These are phyloP conservation scores for Priocnemis perturbator DNA, from an alignment of 2,888 invertebrate genomes.

Conservation along the genomic window DNA sequence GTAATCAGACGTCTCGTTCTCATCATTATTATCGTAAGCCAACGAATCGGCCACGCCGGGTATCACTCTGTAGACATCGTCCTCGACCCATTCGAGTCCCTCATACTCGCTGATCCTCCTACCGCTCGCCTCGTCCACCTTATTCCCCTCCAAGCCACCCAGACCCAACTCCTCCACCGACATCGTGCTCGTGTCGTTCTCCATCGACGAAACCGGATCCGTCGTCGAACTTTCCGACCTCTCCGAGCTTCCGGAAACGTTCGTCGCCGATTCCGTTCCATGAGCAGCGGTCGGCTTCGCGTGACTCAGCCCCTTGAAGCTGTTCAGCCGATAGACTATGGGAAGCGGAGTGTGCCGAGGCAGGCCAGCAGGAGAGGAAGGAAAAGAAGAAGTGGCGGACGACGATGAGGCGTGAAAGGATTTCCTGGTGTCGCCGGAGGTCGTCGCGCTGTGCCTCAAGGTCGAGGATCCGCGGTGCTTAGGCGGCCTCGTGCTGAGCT, in stretches of 20 bases:
- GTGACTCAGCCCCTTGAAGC: constrained; percentile 19
- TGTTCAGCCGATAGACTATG: constrained; percentile 45
- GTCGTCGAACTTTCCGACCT: no score
- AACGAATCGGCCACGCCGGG: constrained; percentile 63
- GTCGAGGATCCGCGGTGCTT: constrained; percentile 29
- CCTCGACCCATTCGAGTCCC: constrained; percentile 71
- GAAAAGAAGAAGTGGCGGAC: constrained; percentile 23
- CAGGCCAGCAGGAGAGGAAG: constrained; percentile 33
- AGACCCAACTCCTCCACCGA: neutral
- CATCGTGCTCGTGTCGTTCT: neutral
- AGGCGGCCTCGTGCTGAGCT: constrained; percentile 10
- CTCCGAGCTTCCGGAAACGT: no score
- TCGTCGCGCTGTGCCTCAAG: constrained; percentile 35
- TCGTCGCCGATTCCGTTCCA: neutral
- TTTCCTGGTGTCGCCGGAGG: constrained; percentile 31
- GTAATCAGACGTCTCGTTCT: constrained; percentile 57
- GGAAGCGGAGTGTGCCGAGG: constrained; percentile 45
- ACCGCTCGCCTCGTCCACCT: neutral
- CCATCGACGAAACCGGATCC: no score
- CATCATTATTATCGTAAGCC: constrained; percentile 52
- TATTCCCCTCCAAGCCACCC: constrained; percentile 20
- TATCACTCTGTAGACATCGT: constrained; percentile 71
- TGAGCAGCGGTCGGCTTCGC: neutral
- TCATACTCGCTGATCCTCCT: constrained; percentile 62
- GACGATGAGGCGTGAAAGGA: constrained; percentile 54